A percentile compares a stretch with the other conserved stretches of the same genome.
phyloP scores from a whole-genome alignment of 23 tunicate genomes.

The Styela plicata region DNA sequence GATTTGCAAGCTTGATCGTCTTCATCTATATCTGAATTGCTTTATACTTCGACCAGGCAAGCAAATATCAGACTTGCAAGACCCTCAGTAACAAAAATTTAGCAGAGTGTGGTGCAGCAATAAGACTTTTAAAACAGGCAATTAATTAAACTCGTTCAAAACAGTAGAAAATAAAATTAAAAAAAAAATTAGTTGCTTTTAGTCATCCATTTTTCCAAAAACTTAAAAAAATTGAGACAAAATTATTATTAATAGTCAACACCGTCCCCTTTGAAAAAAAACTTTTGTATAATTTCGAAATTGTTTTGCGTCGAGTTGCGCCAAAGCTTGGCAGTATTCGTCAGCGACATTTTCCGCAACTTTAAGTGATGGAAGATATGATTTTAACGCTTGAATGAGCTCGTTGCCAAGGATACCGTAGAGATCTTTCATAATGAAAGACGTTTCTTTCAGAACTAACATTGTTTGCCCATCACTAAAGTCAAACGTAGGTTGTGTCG shows the following conservation, averaged over 20 bases:
- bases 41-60: no score
- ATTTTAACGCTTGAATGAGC: constrained; percentile 1
- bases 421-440: constrained; percentile 60
- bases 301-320: constrained; percentile 17
- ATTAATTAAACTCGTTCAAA: no score
- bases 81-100: no score
- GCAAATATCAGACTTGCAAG: no score
- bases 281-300: constrained; percentile 29
- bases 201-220: not conserved
- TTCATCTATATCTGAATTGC: no score
- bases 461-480: constrained; percentile 91
- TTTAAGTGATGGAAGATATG: constrained; percentile 32
- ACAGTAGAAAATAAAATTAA: no score
- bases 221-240: no score
- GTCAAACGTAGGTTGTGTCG: constrained; percentile 64
- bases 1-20: no score
- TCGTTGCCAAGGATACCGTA: constrained; percentile 17
- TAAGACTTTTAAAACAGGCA: no score
- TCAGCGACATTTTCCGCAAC: constrained; percentile 1
- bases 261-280: constrained; percentile 22
- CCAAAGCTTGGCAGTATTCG: constrained; percentile 50
- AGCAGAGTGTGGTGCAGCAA: no score
- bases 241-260: not conserved
- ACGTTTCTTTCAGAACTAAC: constrained; percentile 74
- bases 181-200: no score